A percentile compares a stretch with the other conserved stretches of the same genome.
phyloP scores from a whole-genome alignment of 2,888 invertebrate species.

The Magallana nippona region DNA sequence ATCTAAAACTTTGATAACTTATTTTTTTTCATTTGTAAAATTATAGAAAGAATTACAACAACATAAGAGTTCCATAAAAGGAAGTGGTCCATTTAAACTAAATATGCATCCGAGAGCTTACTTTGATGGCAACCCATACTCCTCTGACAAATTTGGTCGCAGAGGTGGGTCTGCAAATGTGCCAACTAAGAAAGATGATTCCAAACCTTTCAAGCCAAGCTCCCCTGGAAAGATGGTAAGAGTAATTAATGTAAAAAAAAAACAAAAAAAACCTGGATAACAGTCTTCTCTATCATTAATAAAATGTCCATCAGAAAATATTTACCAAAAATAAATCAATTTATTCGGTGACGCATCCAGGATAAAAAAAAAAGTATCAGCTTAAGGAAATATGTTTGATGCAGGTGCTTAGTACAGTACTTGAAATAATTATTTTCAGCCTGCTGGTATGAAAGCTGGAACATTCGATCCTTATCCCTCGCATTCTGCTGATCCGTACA shows the following conservation, averaged over 20 bases:
- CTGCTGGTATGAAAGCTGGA: slow-evolving; percentile 78
- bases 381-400: too few species aligned
- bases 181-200: slow-evolving; percentile 62
- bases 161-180: slow-evolving; percentile 61
- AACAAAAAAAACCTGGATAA: neutral
- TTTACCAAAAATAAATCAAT: too few species aligned
- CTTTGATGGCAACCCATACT: slow-evolving; percentile 78
- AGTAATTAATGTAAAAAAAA: neutral
- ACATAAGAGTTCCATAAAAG: slow-evolving; percentile 77
- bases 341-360: too few species aligned
- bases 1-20: neutral
- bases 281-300: neutral
- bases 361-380: neutral
- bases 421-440: slow-evolving; percentile 60
- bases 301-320: too few species aligned
- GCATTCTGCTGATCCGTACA: slow-evolving; percentile 77
- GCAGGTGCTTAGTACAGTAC: too few species aligned
- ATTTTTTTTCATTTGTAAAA: slow-evolving; percentile 43
- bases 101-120: slow-evolving; percentile 77
- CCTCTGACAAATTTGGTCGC: slow-evolving; percentile 69
- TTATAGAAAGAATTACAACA: slow-evolving; percentile 73
- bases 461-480: slow-evolving; percentile 79
- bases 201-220: slow-evolving; percentile 79
- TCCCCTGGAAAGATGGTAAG: slow-evolving; percentile 78
- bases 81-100: slow-evolving; percentile 75